Conservation (phyloP, 2,113 vertebrate genomes). For the Pygoscelis adeliae region DNA sequence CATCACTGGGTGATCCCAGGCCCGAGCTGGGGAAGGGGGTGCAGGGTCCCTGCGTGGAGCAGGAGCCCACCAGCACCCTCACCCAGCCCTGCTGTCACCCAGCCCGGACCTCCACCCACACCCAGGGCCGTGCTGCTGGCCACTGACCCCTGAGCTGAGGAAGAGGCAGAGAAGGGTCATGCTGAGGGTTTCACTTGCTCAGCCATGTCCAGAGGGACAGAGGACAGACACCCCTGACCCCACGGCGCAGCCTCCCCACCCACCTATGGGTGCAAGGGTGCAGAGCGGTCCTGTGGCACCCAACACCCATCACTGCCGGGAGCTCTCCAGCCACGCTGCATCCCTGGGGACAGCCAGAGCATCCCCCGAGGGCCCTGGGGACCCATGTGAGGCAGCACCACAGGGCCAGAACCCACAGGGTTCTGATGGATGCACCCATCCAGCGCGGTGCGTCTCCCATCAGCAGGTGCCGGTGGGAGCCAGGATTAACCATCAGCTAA, state of each 20-base stretch:
- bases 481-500: not conserved
- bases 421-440: too few relatives aligned
- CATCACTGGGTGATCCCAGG: not conserved
- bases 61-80: not conserved
- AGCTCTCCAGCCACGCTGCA: rapidly evolving
- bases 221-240: not conserved
- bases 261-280: rapidly evolving
- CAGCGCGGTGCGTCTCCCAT: rapidly evolving
- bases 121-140: rapidly evolving
- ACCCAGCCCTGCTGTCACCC: not conserved
- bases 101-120: not conserved
- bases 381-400: rapidly evolving
- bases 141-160: rapidly evolving
- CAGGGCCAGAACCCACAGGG: not conserved
- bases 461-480: not conserved
- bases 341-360: not conserved
- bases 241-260: not conserved
- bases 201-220: not conserved
- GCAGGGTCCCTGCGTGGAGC: not conserved
- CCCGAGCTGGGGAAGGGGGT: not conserved
- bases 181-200: not conserved
- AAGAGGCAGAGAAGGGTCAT: not conserved
- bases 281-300: not conserved
- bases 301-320: not conserved
- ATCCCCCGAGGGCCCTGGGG: not conserved